phyloP scores from a whole-genome alignment of 2,888 invertebrate genomes.

The Neoitamus cyanurus region DNA sequence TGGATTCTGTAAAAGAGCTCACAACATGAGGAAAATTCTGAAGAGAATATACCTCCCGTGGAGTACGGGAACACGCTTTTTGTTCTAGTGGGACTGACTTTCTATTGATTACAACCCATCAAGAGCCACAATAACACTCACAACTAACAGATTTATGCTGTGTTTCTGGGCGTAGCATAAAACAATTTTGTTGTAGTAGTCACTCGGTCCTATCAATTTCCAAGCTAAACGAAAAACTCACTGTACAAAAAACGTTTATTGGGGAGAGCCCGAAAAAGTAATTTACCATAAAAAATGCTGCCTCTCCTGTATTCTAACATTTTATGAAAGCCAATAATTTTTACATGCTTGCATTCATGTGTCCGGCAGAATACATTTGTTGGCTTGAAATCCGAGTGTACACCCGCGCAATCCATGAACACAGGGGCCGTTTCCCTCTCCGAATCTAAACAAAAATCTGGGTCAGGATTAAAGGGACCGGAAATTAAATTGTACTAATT shows the following conservation, averaged over 20 bases:
- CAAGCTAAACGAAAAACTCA: neutral
- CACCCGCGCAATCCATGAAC: neutral
- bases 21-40: too few species aligned
- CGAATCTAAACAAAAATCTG: neutral
- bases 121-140: neutral
- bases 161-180: neutral
- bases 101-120: neutral
- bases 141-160: neutral
- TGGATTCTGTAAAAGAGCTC: too few species aligned
- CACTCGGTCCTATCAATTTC: neutral
- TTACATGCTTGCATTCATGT: constrained; percentile 5
- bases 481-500: constrained; percentile 1
- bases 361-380: neutral
- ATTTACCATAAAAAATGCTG: neutral
- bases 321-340: constrained; percentile 1
- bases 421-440: neutral
- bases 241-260: neutral
- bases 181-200: neutral
- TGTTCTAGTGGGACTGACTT: neutral
- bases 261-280: neutral
- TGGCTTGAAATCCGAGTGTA: neutral
- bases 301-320: neutral
- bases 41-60: neutral
- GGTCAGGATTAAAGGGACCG: constrained; percentile 1
- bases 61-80: neutral